These are phyloP conservation scores for Seriola quinqueradiata DNA, from an alignment of 2,113 vertebrate species.

Conservation along the genomic window DNA sequence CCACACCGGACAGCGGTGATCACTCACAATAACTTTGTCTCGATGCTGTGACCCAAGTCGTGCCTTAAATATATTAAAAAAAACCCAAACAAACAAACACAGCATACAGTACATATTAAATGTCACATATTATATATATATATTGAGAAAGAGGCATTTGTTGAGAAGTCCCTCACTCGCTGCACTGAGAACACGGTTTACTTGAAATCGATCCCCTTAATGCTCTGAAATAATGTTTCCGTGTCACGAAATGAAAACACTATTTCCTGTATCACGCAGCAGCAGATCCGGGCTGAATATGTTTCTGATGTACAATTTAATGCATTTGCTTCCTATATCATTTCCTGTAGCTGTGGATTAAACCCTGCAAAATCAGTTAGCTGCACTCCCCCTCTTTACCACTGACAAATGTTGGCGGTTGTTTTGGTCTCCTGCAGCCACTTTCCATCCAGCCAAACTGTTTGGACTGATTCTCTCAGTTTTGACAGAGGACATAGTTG, in stretches of 20 bases:
- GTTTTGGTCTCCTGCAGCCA: constrained; percentile 32
- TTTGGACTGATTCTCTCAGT: constrained; percentile 51
- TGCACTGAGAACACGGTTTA: not conserved
- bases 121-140: not conserved
- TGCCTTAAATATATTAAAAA: no score
- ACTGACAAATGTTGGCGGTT: constrained; percentile 29
- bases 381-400: not conserved
- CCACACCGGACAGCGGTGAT: not conserved
- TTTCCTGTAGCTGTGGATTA: constrained; percentile 16
- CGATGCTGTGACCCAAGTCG: no score
- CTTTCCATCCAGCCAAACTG: constrained; percentile 38
- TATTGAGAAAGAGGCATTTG: not conserved
- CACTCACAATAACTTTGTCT: not conserved
- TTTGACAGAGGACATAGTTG: constrained; percentile 39
- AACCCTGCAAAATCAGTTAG: constrained; percentile 16
- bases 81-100: not conserved
- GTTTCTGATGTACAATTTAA: not conserved
- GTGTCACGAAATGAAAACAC: not conserved
- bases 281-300: constrained; percentile 20
- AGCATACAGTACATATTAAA: no score
- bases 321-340: constrained; percentile 18
- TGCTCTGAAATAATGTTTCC: constrained; percentile 9
- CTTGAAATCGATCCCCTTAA: not conserved
- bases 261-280: constrained; percentile 7
- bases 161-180: not conserved